These are phyloP conservation scores for Stercorarius parasiticus DNA, from an alignment of 2,113 vertebrate genomes.

Conservation along the genomic window DNA sequence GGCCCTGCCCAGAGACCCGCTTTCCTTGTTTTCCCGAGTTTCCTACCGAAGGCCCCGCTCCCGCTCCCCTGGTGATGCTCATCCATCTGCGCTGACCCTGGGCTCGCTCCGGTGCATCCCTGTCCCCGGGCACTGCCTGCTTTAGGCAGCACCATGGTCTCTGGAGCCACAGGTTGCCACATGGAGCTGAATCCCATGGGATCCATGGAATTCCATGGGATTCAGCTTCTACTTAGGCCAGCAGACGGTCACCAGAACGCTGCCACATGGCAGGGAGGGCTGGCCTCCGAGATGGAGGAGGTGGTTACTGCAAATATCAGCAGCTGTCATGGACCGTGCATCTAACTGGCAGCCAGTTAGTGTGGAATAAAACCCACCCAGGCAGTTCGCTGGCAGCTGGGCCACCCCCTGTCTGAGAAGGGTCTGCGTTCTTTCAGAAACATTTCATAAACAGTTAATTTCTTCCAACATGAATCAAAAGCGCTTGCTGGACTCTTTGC, in stretches of 20 bases:
- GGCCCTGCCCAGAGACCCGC: neutral
- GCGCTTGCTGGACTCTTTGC: neutral
- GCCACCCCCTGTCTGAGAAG: neutral
- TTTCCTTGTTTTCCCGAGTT: neutral
- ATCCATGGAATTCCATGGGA: neutral
- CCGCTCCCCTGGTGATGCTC: neutral
- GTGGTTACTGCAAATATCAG: neutral
- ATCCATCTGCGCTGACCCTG: neutral
- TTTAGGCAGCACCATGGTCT: neutral
- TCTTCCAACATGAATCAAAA: neutral
- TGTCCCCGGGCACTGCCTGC: neutral
- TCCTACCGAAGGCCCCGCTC: neutral
- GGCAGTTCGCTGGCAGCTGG: neutral
- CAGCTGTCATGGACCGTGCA: neutral
- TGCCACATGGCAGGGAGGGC: neutral
- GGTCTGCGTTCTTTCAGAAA: constrained; percentile 5
- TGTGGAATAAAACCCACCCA: neutral
- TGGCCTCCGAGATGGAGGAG: neutral
- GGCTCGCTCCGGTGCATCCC: neutral
- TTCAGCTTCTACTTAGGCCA: neutral
- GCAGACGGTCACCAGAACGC: neutral
- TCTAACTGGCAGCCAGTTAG: neutral
- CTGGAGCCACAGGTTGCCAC: rapidly evolving
- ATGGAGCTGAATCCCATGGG: rapidly evolving
- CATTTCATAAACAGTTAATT: neutral